A percentile compares a stretch with the other conserved stretches of the same genome.
phyloP scores from a whole-genome alignment of 2,113 vertebrate genomes.

The Thamnophis sirtalis region DNA sequence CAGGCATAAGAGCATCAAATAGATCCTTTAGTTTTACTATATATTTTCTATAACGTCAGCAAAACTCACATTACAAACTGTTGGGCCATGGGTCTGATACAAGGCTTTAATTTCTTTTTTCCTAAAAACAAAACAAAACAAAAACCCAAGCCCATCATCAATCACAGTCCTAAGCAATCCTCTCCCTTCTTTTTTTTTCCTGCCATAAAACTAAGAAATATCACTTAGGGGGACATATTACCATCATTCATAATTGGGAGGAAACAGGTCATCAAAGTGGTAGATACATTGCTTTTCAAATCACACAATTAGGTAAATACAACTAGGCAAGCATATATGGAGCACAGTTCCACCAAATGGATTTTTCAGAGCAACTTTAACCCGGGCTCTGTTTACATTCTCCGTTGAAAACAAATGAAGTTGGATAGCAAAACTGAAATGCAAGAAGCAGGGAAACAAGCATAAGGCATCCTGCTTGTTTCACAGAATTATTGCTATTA shows the following conservation, averaged over 20 bases:
- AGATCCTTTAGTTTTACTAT: constrained; percentile 11
- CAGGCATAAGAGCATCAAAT: neutral
- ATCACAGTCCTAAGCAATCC: neutral
- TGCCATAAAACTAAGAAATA: neutral
- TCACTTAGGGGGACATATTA: neutral
- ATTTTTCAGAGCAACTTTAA: neutral
- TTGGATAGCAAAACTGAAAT: neutral
- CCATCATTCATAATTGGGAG: neutral
- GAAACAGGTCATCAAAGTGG: constrained; percentile 5
- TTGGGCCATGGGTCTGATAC: neutral
- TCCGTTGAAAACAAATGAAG: neutral
- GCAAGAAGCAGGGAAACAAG: neutral
- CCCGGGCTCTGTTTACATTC: neutral
- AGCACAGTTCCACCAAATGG: neutral
- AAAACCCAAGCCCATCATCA: neutral
- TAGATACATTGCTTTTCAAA: constrained; percentile 10
- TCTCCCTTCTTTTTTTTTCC: neutral
- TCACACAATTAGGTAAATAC: constrained; percentile 5
- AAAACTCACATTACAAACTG: constrained; percentile 18
- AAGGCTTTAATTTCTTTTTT: constrained; percentile 5
- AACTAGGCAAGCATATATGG: constrained; percentile 10
- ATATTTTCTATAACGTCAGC: constrained; percentile 20
- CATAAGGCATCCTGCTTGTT: neutral
- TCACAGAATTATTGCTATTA: constrained; percentile 4
- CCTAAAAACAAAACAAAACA: neutral